phyloP scores from a whole-genome alignment of 2,888 invertebrate species.

The Drosophila anceps region DNA sequence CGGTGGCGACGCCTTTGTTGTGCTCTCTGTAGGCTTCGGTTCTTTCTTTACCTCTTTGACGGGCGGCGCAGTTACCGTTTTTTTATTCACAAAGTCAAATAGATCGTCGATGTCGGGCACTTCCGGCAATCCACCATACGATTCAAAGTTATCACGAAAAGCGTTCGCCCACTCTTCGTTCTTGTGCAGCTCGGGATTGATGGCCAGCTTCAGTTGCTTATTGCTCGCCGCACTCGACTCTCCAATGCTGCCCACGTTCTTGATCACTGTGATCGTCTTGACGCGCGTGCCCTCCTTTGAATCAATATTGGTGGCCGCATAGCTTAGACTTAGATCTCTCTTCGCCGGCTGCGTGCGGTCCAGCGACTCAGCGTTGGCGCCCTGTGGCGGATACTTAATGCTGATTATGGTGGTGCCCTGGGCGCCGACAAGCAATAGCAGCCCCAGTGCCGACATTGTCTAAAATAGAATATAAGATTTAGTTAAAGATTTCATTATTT shows the following conservation, averaged over 20 bases:
- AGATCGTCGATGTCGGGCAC: conserved; percentile 84
- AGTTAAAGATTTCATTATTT: background rate
- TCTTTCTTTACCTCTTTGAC: conserved; percentile 43
- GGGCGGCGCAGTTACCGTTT: conserved; percentile 50
- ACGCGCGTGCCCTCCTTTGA: conserved; percentile 84
- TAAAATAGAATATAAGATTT: conserved; percentile 35
- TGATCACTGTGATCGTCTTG: conserved; percentile 85
- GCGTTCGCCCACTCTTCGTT: conserved; percentile 83
- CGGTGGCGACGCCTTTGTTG: conserved; percentile 42
- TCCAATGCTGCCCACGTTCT: conserved; percentile 79
- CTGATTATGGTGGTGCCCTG: conserved; percentile 76
- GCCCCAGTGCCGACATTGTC: conserved; percentile 63
- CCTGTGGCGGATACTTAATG: conserved; percentile 72
- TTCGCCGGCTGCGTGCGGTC: conserved; percentile 74
- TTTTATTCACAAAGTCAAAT: conserved; percentile 82
- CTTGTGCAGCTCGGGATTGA: conserved; percentile 82
- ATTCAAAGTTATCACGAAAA: conserved; percentile 84
- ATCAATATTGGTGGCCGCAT: conserved; percentile 85
- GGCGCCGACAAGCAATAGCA: conserved; percentile 68
- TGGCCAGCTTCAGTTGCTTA: conserved; percentile 72
- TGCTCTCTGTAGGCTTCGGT: conserved; percentile 29
- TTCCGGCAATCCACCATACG: conserved; percentile 83
- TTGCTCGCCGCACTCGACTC: conserved; percentile 33
- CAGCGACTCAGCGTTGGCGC: conserved; percentile 1
- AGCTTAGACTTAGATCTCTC: conserved; percentile 84